Percentiles rank a stretch among this genome's conserved stretches.
Conservation (phyloP, 2,888 invertebrate species). For the Sphaerophoria rueppellii region DNA sequence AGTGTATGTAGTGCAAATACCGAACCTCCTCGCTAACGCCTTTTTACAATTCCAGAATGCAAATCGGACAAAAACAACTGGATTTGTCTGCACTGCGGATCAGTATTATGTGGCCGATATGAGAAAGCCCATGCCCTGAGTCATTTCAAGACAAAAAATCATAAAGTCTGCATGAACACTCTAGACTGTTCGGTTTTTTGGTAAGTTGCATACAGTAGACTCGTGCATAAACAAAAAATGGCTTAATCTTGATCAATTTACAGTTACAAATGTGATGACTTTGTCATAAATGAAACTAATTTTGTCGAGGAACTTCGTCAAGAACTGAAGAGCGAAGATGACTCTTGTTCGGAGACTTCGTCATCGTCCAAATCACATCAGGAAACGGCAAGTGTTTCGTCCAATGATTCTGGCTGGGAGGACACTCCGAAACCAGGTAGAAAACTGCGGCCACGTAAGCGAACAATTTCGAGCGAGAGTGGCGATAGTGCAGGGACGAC, state of each 20-base stretch:
- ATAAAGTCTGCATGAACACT: slow-evolving; percentile 90
- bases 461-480: slow-evolving; percentile 76
- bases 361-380: slow-evolving; percentile 76
- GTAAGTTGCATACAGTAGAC: slow-evolving; percentile 80
- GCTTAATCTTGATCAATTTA: too few species aligned
- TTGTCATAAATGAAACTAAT: slow-evolving; percentile 88
- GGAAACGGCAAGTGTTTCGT: slow-evolving; percentile 76
- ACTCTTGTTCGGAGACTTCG: slow-evolving; percentile 80
- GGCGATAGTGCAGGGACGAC: slow-evolving; percentile 53
- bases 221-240: not conserved
- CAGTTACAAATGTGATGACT: slow-evolving; percentile 91
- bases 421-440: slow-evolving; percentile 74
- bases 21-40: not conserved
- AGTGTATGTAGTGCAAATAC: too few species aligned
- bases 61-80: slow-evolving; percentile 87
- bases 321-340: slow-evolving; percentile 81
- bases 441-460: slow-evolving; percentile 76
- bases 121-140: slow-evolving; percentile 89
- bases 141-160: slow-evolving; percentile 86
- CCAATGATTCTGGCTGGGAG: slow-evolving; percentile 76
- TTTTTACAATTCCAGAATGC: slow-evolving; percentile 83
- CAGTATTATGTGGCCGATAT: slow-evolving; percentile 89
- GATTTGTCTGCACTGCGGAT: slow-evolving; percentile 90
- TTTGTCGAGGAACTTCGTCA: slow-evolving; percentile 85
- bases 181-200: slow-evolving; percentile 89